Conservation (phyloP, 1,140 invertebrate species). For the Drosophila nikananu region DNA sequence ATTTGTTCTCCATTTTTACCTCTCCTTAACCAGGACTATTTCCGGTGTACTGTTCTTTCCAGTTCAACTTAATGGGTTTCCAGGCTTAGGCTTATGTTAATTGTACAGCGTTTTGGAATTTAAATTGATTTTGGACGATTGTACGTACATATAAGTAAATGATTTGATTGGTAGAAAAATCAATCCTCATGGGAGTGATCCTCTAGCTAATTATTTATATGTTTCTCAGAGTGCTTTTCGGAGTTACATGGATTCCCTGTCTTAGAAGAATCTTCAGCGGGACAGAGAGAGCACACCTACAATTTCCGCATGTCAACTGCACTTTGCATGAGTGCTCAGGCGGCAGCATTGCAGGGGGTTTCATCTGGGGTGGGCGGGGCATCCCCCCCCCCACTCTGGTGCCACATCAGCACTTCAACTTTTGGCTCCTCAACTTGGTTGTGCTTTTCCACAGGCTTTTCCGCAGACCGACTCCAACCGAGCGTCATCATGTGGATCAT, state of each 20-base stretch:
- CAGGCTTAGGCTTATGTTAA: neutral
- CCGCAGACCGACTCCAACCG: constrained; percentile 31
- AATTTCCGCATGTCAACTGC: constrained; percentile 83
- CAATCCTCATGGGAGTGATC: neutral
- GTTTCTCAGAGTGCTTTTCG: neutral
- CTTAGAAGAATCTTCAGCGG: constrained; percentile 18
- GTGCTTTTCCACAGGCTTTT: constrained; percentile 49
- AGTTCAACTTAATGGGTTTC: neutral
- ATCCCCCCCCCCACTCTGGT: constrained; percentile 15
- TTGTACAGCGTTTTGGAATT: neutral
- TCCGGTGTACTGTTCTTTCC: constrained; percentile 9
- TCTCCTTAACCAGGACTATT: neutral
- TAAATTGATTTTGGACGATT: neutral
- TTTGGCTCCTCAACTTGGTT: constrained; percentile 55
- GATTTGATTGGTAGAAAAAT: neutral
- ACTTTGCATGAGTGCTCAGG: constrained; percentile 77
- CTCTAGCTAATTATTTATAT: constrained; percentile 6
- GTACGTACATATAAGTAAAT: neutral
- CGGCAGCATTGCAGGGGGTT: neutral
- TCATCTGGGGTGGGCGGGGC: constrained; percentile 2
- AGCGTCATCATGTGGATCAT: constrained; percentile 20
- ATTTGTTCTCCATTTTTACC: neutral
- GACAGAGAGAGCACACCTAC: constrained; percentile 60
- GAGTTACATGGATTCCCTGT: constrained; percentile 47
- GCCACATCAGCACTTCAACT: constrained; percentile 45